Percentiles rank a stretch among this genome's conserved stretches.
These are phyloP conservation scores for Acrobasis suavella DNA, from an alignment of 2,888 invertebrate species.

Conservation along the genomic window DNA sequence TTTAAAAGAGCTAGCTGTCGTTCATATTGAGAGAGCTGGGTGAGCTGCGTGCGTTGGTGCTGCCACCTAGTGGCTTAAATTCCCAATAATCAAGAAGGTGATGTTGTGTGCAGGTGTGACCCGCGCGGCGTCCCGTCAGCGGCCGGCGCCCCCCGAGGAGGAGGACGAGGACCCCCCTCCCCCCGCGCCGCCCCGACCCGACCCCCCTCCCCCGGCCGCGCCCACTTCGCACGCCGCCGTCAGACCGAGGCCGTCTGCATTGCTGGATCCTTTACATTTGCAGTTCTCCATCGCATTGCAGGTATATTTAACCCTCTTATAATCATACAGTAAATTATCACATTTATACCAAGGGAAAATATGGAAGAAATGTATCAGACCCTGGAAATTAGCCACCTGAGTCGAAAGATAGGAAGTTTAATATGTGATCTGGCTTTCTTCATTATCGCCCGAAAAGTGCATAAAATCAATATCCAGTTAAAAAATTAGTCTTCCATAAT, in stretches of 20 bases:
- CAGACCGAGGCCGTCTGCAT: constrained; percentile 72
- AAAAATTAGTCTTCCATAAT: too few species aligned
- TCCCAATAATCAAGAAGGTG: too few species aligned
- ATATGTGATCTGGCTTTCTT: too few species aligned
- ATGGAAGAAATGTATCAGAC: too few species aligned
- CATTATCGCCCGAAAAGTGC: too few species aligned
- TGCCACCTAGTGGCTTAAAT: too few species aligned
- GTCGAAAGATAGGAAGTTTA: too few species aligned
- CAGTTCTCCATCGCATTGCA: constrained; percentile 92
- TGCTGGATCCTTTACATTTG: constrained; percentile 92
- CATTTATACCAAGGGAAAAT: too few species aligned
- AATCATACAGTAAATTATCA: too few species aligned
- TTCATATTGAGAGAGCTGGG: constrained; percentile 82
- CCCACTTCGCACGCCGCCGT: constrained; percentile 51
- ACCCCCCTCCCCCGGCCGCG: constrained; percentile 43
- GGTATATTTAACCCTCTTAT: constrained; percentile 42
- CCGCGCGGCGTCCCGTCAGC: constrained; percentile 34
- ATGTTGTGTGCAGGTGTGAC: constrained; percentile 75
- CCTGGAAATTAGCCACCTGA: too few species aligned
- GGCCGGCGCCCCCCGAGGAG: constrained; percentile 76
- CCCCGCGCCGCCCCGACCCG: constrained; percentile 68
- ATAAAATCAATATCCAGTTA: too few species aligned
- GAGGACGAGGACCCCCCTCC: constrained; percentile 43
- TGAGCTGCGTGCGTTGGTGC: neutral
- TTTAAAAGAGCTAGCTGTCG: too few species aligned